Percentiles rank a stretch among this genome's conserved stretches.
These are phyloP conservation scores for Ctenodactylus gundi DNA, from an alignment of 2,113 vertebrate species.

Conservation along the genomic window DNA sequence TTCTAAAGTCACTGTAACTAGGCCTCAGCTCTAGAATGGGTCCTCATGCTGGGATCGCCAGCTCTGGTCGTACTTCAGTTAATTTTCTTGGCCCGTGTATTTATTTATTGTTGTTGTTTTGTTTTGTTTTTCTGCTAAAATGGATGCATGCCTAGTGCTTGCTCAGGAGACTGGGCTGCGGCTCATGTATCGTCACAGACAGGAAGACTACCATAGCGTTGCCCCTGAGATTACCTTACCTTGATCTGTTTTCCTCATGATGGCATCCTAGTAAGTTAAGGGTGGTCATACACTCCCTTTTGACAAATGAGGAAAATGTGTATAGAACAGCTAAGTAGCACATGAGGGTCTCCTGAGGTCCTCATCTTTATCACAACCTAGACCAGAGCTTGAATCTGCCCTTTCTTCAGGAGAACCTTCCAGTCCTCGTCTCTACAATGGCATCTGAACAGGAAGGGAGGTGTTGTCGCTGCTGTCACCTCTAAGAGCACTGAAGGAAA, in stretches of 20 bases:
- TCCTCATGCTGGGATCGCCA: background rate
- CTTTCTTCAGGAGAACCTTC: background rate
- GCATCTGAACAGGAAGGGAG: background rate
- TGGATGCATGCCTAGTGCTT: too few species aligned
- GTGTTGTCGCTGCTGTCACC: background rate
- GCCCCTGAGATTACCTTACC: background rate
- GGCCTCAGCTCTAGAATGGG: background rate
- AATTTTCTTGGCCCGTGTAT: background rate
- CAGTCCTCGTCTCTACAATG: background rate
- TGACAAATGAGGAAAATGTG: background rate
- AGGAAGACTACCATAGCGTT: background rate
- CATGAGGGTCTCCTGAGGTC: too few species aligned
- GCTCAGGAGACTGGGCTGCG: background rate
- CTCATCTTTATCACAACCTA: too few species aligned
- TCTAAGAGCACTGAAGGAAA: background rate
- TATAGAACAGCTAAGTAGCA: background rate
- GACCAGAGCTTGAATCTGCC: too few species aligned
- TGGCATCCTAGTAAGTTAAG: background rate
- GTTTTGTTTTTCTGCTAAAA: background rate
- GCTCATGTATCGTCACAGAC: background rate
- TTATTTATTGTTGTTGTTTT: background rate
- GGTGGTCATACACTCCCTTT: background rate
- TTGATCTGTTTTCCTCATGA: background rate
- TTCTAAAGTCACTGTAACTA: background rate
- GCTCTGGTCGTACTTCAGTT: background rate